A percentile compares a stretch with the other conserved stretches of the same genome.
Evolutionary conservation across 2,797 vertebrate genomes (phyloP).

Genomic region (Acridotheres tristis): DNA sequence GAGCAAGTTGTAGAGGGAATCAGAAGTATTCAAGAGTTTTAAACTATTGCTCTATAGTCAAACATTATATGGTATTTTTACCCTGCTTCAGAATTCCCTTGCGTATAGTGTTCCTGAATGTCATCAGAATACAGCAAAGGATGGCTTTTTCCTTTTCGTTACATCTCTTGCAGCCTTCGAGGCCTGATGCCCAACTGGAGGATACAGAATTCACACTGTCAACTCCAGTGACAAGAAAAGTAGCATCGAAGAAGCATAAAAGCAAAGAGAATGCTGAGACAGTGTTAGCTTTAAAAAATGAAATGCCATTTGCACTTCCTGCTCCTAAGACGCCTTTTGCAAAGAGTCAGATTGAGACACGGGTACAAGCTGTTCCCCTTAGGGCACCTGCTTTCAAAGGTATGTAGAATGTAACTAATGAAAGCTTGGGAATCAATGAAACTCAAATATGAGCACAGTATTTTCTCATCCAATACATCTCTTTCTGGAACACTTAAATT

Average conservation of each 20-base stretch:
- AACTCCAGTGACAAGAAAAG: conserved; percentile 63
- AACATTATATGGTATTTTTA: neutral
- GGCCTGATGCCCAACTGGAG: conserved; percentile 56
- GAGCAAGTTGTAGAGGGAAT: neutral
- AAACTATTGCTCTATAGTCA: neutral
- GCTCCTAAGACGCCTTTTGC: conserved; percentile 79
- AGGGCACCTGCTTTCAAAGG: conserved; percentile 73
- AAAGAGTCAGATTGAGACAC: conserved; percentile 73
- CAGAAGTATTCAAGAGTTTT: neutral
- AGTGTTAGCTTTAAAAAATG: conserved; percentile 56
- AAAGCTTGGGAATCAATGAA: neutral
- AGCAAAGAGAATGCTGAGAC: conserved; percentile 85
- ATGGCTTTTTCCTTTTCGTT: neutral
- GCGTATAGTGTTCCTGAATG: neutral
- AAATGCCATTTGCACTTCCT: conserved; percentile 78
- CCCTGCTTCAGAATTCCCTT: neutral
- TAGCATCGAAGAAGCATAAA: conserved; percentile 64
- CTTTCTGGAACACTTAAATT: neutral
- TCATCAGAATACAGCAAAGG: neutral
- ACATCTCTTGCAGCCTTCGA: conserved; percentile 65
- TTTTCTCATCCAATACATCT: neutral
- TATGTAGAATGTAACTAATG: conserved; percentile 44
- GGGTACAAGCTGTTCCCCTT: conserved; percentile 73
- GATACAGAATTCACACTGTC: conserved; percentile 41
- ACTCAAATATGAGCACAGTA: neutral